Percentiles rank a stretch among this genome's conserved stretches.
Conservation (phyloP, 2,113 vertebrate genomes). For the Eulemur rufifrons region DNA sequence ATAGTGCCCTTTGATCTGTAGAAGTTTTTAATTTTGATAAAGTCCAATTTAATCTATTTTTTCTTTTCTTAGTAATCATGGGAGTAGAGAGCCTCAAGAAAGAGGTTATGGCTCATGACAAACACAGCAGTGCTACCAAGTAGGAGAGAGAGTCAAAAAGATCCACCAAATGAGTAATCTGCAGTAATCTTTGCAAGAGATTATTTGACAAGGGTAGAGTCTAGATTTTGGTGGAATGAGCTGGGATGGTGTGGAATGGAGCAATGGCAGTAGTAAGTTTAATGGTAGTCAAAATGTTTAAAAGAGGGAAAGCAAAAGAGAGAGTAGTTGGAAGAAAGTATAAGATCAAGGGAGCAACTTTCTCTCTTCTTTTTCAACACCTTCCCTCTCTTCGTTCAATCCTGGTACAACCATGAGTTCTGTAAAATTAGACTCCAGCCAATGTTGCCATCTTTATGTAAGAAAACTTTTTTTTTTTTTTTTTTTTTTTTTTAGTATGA, state of each 20-base stretch:
- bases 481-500: neutral
- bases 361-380: neutral
- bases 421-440: neutral
- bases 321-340: neutral
- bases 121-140: neutral
- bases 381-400: neutral
- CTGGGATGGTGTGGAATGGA: neutral
- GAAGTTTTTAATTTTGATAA: neutral
- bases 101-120: neutral
- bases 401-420: neutral
- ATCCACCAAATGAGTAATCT: neutral
- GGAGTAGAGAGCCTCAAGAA: neutral
- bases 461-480: neutral
- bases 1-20: neutral
- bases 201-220: neutral
- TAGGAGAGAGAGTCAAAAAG: neutral
- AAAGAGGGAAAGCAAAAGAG: neutral
- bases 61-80: neutral
- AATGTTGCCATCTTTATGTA: neutral
- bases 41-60: neutral
- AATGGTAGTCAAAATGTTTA: neutral
- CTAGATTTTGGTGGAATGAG: neutral
- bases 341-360: neutral
- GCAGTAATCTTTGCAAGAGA: neutral
- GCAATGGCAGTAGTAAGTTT: neutral